Evolutionary conservation across 2,888 invertebrate genomes (phyloP), one percentile per base, ranked within the genome.

Genomic region (Ectemnius cavifrons): DNA sequence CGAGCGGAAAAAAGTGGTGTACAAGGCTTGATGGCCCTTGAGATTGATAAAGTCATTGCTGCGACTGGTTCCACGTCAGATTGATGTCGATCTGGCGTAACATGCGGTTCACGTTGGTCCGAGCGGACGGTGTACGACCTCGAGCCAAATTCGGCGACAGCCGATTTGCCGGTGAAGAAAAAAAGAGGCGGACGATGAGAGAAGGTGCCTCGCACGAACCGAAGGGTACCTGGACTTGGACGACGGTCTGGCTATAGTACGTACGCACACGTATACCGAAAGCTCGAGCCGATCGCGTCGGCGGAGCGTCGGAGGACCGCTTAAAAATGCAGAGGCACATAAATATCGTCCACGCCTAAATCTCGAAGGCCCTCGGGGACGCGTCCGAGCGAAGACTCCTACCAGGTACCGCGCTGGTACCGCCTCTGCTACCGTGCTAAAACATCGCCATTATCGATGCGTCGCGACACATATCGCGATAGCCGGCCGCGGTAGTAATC

Each of bases 281-380:
- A 37, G 65, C 45, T 72, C 27, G 60, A 45, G n/a, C 56, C 61
- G 37, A 27, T 18, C 13, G 56, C 4, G 37, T 52, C 49, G 18
- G 3, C 23, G 56, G 46, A 18, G 4, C 49, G 18, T 2, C 18
- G 56, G 28, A 18, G 4, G 59, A 57, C 58, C 60, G 70, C 63
- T 69, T 58, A 67, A 73, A 72, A 69, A 81, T 73, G 69, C 73
- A 63, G 27, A 47, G 66, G 63, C 64, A 77, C 78, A 76, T 83
- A 82, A 85, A 85, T 83, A 82, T 84, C 45, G 67, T 76, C 76
- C 67, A 75, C 81, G 81, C 77, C 77, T 75, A 78, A 69, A 69
- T 63, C 14, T 5, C 56, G 46, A 20, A 60, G 20, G 63, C 57
- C 56, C 23, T 37, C 37, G 18, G 45, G n/a, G 37, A 37, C 8